Percentiles rank a stretch among this genome's conserved stretches.
phyloP scores from a whole-genome alignment of 2,113 vertebrate species.

The Peromyscus leucopus region DNA sequence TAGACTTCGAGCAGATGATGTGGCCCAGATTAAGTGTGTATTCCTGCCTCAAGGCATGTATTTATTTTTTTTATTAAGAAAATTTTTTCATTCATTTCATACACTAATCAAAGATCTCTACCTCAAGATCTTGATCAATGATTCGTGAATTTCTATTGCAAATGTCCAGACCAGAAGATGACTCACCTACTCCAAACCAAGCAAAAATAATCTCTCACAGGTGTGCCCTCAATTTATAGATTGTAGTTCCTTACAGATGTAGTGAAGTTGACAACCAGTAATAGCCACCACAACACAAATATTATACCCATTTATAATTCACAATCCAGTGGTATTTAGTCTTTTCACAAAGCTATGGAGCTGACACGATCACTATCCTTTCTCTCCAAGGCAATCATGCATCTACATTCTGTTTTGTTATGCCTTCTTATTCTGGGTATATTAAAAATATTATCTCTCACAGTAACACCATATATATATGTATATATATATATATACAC shows the following conservation, averaged over 20 bases:
- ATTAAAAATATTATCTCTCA: not conserved
- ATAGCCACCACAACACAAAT: not conserved
- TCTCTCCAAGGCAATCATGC: not conserved
- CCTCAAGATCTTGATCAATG: too few species aligned
- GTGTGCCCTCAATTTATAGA: not conserved
- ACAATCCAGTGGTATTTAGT: not conserved
- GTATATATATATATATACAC: too few species aligned
- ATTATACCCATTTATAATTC: not conserved
- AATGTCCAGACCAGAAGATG: too few species aligned
- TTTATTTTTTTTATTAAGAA: too few species aligned
- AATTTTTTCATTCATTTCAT: too few species aligned
- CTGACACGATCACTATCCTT: not conserved
- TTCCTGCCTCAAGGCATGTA: too few species aligned
- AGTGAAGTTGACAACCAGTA: not conserved
- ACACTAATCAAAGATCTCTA: too few species aligned
- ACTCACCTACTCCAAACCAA: too few species aligned
- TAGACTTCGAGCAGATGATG: too few species aligned
- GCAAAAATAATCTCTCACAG: too few species aligned
- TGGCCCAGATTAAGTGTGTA: too few species aligned
- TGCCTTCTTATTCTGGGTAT: not conserved
- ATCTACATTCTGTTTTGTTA: not conserved
- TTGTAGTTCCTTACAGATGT: not conserved
- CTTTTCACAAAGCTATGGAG: not conserved
- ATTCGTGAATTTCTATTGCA: too few species aligned
- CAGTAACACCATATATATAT: not conserved